phyloP scores from a whole-genome alignment of 2,797 vertebrate species.

The Pangasius sanitwongsei region DNA sequence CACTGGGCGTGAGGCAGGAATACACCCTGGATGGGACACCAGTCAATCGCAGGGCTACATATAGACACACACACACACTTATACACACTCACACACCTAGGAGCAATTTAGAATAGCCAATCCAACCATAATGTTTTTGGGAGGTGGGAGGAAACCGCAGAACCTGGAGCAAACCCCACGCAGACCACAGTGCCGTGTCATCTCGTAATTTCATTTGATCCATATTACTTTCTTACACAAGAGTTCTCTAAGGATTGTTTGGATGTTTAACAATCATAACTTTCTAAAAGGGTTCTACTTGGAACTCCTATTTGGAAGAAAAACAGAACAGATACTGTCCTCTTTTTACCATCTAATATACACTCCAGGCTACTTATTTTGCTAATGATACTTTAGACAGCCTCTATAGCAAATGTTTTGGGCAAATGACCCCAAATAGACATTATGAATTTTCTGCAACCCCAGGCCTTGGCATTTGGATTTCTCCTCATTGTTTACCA shows the following conservation, averaged over 20 bases:
- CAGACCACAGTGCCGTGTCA: background rate
- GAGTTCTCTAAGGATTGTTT: background rate
- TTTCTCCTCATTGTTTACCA: background rate
- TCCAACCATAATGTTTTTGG: background rate
- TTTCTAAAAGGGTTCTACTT: background rate
- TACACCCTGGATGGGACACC: background rate
- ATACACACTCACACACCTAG: background rate
- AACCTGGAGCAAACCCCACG: background rate
- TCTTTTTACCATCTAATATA: too few relatives aligned
- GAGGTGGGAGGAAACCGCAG: background rate
- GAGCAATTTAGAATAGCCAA: background rate
- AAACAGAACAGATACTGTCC: background rate
- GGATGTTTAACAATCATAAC: background rate
- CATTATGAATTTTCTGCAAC: background rate
- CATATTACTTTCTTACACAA: background rate
- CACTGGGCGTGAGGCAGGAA: background rate
- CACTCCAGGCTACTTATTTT: background rate
- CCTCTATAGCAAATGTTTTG: background rate
- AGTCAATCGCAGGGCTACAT: background rate
- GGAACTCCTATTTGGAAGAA: background rate
- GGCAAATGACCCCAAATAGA: background rate
- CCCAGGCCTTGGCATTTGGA: background rate
- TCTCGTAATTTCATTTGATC: conserved; percentile 2
- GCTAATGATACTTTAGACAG: background rate
- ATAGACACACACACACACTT: background rate